A percentile compares a stretch with the other conserved stretches of the same genome.
Evolutionary conservation across 53 echinoderm and acorn worm genomes (phyloP).

Genomic region (Holothuria scabra): DNA sequence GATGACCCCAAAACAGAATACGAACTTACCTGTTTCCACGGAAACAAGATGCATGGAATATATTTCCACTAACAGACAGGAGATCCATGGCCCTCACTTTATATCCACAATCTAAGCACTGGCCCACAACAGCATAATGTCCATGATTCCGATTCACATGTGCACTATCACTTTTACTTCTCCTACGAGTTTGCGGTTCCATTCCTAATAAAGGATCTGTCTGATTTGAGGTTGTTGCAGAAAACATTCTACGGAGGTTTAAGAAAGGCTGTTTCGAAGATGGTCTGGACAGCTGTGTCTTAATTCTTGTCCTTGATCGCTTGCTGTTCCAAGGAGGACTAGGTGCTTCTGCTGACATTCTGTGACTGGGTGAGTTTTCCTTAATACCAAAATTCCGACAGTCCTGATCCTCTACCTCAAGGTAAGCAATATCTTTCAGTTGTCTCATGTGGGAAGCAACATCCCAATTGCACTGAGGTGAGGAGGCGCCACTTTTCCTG

Average conservation of each 20-base stretch:
- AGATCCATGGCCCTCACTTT: conserved; percentile 47
- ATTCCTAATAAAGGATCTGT: conserved; percentile 12
- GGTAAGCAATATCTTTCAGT: conserved; percentile 41
- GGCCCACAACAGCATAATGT: conserved; percentile 36
- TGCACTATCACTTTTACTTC: conserved; percentile 34
- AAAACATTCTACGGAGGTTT: conserved; percentile 12
- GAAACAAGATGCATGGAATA: conserved; percentile 50
- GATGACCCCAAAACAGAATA: neutral
- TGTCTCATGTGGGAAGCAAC: conserved; percentile 48
- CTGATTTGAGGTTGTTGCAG: neutral
- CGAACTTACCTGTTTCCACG: conserved; percentile 46
- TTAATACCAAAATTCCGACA: neutral
- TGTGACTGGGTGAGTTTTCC: neutral
- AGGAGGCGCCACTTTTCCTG: neutral
- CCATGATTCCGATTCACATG: conserved; percentile 4
- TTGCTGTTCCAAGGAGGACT: neutral
- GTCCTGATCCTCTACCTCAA: conserved; percentile 17
- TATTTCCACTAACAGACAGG: conserved; percentile 28
- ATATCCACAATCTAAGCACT: conserved; percentile 35
- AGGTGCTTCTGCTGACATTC: neutral
- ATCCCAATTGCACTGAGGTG: conserved; percentile 28
- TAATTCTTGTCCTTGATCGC: conserved; percentile 26
- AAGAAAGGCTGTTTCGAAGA: conserved; percentile 20
- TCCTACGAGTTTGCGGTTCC: neutral
- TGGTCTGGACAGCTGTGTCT: conserved; percentile 6